These are phyloP conservation scores for Vespertilio murinus DNA, from an alignment of 2,797 vertebrate genomes.

Conservation along the genomic window DNA sequence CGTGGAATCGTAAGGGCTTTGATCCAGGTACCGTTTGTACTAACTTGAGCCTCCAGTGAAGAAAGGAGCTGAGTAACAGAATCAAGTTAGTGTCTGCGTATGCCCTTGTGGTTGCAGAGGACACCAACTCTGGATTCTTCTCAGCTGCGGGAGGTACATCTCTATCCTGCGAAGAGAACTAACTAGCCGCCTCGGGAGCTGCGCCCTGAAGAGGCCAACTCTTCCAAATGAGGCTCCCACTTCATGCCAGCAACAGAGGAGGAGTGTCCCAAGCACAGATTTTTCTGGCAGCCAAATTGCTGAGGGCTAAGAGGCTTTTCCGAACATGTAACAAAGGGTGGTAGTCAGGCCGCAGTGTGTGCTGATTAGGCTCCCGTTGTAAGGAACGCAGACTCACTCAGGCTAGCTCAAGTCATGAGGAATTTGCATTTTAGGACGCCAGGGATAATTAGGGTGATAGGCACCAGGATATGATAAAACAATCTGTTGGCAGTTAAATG, in stretches of 20 bases:
- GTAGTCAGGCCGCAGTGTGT: background rate
- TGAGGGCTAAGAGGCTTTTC: background rate
- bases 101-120: background rate
- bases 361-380: background rate
- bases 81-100: background rate
- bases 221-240: background rate
- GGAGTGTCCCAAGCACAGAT: background rate
- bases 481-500: background rate
- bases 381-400: background rate
- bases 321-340: background rate
- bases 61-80: background rate
- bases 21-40: background rate
- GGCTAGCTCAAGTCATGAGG: too few species aligned
- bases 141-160: background rate
- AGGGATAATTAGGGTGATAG: background rate
- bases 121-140: background rate
- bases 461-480: background rate
- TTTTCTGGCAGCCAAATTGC: background rate
- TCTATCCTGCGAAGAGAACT: background rate
- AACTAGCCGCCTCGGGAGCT: accelerated
- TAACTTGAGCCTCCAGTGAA: background rate
- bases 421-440: background rate
- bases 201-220: background rate
- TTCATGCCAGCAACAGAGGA: background rate
- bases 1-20: background rate